Conservation (phyloP, 2,888 invertebrate genomes). For the Rhodophaea formosa region DNA sequence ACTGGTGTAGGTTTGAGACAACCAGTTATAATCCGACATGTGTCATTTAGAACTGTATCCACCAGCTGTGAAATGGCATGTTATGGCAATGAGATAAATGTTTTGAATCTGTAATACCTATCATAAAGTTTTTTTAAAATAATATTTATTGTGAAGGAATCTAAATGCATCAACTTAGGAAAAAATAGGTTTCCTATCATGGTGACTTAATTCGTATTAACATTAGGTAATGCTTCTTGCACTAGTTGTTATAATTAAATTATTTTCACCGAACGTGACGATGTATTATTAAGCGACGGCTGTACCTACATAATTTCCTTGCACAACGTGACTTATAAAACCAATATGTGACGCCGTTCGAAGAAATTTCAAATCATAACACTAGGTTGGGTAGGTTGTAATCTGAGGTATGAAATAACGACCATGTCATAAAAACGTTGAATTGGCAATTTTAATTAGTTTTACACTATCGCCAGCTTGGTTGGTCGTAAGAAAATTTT, state of each 20-base stretch:
- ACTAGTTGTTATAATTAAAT: not conserved
- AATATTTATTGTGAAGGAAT: too few relatives aligned
- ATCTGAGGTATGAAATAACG: not conserved
- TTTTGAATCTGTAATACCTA: too few relatives aligned
- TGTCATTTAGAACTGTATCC: too few relatives aligned
- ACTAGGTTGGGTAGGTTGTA: not conserved
- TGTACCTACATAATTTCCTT: not conserved
- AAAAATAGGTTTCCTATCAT: not conserved
- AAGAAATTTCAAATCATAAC: conserved; percentile 10
- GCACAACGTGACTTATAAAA: conserved; percentile 4
- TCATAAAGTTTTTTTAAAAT: too few relatives aligned
- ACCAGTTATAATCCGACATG: too few relatives aligned
- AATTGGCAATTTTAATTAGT: not conserved
- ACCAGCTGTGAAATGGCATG: too few relatives aligned
- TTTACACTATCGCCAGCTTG: not conserved
- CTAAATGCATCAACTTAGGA: not conserved
- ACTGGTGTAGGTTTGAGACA: too few relatives aligned
- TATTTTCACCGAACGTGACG: not conserved
- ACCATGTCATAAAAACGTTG: not conserved
- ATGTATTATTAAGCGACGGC: not conserved
- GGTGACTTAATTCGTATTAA: not conserved
- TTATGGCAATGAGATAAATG: too few relatives aligned
- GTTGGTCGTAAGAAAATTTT: not conserved
- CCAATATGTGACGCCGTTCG: not conserved
- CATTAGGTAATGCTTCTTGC: not conserved